Percentiles rank a stretch among this genome's conserved stretches.
Conservation (phyloP, 2,113 vertebrate genomes). For the Mustela lutreola region DNA sequence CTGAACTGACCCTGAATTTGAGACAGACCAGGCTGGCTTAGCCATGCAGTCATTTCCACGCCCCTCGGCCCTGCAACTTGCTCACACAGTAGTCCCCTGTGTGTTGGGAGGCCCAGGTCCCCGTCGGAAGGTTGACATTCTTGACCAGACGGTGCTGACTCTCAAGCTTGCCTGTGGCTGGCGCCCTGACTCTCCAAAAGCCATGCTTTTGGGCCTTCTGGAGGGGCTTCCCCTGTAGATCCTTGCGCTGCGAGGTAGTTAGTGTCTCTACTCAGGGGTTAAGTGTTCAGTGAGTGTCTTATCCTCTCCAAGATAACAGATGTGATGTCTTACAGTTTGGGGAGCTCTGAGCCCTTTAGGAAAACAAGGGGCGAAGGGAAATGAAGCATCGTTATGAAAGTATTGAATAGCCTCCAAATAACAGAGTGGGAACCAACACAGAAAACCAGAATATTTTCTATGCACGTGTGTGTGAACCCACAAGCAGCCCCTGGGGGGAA, state of each 20-base stretch:
- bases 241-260: not conserved
- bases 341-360: not conserved
- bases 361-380: not conserved
- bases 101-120: not conserved
- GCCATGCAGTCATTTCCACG: accelerated
- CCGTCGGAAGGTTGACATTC: accelerated
- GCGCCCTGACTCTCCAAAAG: not conserved
- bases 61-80: not conserved
- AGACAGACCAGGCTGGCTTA: not conserved
- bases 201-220: not conserved
- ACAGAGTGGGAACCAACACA: accelerated
- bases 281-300: not conserved
- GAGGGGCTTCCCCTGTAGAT: accelerated
- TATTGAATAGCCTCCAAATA: not conserved
- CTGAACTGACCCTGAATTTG: not conserved
- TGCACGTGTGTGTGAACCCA: not conserved
- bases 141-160: not conserved
- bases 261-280: not conserved
- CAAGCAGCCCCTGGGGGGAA: not conserved
- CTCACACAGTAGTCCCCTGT: not conserved
- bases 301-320: not conserved
- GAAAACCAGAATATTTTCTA: not conserved
- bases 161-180: not conserved
- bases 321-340: not conserved
- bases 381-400: not conserved